Percentiles rank a stretch among this genome's conserved stretches.
Conservation (phyloP, 1,140 invertebrate species). For the Campodea augens region DNA sequence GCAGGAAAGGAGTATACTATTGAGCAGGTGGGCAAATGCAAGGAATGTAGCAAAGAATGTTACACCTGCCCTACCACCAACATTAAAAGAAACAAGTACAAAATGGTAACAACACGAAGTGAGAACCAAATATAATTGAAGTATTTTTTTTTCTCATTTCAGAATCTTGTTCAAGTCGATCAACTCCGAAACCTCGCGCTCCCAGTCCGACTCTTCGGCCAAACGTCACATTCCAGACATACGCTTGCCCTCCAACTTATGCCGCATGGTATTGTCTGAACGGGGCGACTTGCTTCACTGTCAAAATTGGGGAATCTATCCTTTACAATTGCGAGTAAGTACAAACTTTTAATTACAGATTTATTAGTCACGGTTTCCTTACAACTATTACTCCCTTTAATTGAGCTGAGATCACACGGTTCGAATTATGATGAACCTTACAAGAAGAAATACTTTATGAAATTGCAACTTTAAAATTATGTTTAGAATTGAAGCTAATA, state of each 20-base stretch:
- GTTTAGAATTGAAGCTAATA: too few relatives aligned
- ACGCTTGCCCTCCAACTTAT: slow-evolving; percentile 74
- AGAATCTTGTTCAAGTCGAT: slow-evolving; percentile 67
- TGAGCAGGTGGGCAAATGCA: too few relatives aligned
- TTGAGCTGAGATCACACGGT: neutral
- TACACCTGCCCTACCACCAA: too few relatives aligned
- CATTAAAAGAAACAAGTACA: too few relatives aligned
- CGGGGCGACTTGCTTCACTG: slow-evolving; percentile 80
- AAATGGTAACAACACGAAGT: too few relatives aligned
- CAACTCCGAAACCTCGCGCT: slow-evolving; percentile 59
- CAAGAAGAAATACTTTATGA: neutral
- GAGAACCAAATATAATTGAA: too few relatives aligned
- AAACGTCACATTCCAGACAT: slow-evolving; percentile 87
- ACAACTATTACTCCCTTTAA: neutral
- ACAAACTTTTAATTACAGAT: slow-evolving; percentile 9
- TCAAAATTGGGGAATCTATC: slow-evolving; percentile 75
- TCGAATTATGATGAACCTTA: neutral
- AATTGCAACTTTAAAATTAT: too few relatives aligned
- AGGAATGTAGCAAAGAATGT: too few relatives aligned
- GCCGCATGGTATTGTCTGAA: slow-evolving; percentile 87
- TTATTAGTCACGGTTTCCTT: neutral
- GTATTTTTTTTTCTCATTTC: slow-evolving; percentile 19
- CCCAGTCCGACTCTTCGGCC: slow-evolving; percentile 57
- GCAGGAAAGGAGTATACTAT: too few relatives aligned
- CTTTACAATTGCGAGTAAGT: slow-evolving; percentile 89